Base-by-base conservation (phyloP, 1,140 invertebrate genomes). In the Nasonia vitripennis region DNA sequence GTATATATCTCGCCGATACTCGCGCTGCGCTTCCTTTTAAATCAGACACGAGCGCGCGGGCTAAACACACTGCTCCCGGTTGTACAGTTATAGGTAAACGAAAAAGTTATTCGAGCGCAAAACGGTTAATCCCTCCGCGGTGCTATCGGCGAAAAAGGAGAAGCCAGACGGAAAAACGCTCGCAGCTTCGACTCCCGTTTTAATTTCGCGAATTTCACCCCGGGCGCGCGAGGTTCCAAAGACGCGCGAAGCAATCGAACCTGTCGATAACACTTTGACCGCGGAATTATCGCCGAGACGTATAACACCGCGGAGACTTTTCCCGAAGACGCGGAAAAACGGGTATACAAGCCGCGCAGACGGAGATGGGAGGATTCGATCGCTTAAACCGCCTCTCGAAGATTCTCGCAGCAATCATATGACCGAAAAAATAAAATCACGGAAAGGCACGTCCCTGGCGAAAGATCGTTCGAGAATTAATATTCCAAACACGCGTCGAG, bases 191-290 rank as follows among this genome's bases (percentile, higher is more conserved):
- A 1, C 27, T 34, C 20, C 37, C 34, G 73, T 75, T 75, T 75
- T 75, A 75, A 75, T 75, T 75, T 75, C 73, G 37, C 73, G 71
- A 74, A 37, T 34, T 74, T 74, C 71, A 4, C 23, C 71, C 27
- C 27, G 27, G 71, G 4, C 71, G 37, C 37, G 37, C 5, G 4
- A 45, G 37, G 48, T 75, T 75, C 37, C 73, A 75, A 75, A 75
- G 37, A 75, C 27, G 27, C 73, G 73, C 73, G 37, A 41, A 4
- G 73, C 73, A 75, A 75, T 75, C 73, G 34, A 75, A 75, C 73
- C 73, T 75, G 73, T 75, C 73, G 73, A 75, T 75, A 75, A 45
- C 73, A 75, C 73, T 75, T 75, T 75, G 31, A 37, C 73, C 31
- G 73, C 37, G 34, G 14, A 41, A 75, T 75, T 75, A 75, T 34